phyloP scores from a whole-genome alignment of 2,888 invertebrate genomes.

The Drepanosiphum platanoidis region DNA sequence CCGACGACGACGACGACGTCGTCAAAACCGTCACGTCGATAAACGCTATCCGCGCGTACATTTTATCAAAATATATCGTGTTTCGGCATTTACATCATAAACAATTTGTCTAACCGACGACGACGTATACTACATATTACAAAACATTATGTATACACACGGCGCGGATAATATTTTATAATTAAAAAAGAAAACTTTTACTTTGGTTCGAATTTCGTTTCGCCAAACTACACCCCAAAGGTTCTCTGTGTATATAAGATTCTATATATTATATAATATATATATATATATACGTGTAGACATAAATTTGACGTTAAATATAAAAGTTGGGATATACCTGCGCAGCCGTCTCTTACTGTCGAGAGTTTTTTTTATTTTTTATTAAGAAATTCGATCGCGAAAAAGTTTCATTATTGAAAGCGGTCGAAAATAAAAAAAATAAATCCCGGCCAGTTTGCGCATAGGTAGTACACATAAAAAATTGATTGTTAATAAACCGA shows the following conservation, averaged over 20 bases:
- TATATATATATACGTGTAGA: background rate
- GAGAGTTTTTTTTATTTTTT: constrained; percentile 14
- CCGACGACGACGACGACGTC: background rate
- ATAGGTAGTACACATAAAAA: background rate
- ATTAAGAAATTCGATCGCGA: constrained; percentile 35
- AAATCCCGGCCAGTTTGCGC: background rate
- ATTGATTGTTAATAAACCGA: constrained; percentile 6
- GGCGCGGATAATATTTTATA: background rate
- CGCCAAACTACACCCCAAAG: background rate
- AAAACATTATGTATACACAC: background rate
- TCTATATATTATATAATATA: background rate
- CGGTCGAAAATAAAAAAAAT: background rate
- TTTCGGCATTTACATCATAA: too few species aligned
- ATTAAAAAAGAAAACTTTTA: background rate
- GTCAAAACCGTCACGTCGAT: background rate
- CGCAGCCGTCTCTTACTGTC: background rate
- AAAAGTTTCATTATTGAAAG: constrained; percentile 46
- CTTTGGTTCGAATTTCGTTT: background rate
- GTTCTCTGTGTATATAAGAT: background rate
- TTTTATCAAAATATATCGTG: background rate
- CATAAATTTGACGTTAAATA: constrained; percentile 13
- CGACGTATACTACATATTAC: too few species aligned
- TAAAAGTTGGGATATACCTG: constrained; percentile 24
- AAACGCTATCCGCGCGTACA: background rate
- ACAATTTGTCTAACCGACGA: background rate